phyloP scores from a whole-genome alignment of 2,113 vertebrate species.

The Siniperca knerii region DNA sequence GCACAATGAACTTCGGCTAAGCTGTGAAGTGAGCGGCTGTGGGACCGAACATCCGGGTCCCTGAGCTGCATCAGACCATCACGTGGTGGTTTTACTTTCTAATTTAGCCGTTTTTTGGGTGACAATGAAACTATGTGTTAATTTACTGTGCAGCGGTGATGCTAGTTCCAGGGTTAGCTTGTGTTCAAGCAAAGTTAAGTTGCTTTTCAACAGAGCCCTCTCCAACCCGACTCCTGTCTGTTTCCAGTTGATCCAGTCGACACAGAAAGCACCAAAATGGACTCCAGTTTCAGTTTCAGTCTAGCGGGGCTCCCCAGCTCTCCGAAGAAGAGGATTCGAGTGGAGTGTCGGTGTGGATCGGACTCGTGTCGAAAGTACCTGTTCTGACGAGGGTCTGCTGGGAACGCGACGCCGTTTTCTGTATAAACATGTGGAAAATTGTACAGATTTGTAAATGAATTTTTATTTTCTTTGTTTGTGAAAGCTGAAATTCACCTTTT shows the following conservation, averaged over 20 bases:
- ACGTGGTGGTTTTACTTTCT: too few relatives aligned
- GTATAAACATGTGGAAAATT: conserved; percentile 18
- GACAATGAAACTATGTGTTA: too few relatives aligned
- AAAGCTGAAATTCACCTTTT: background rate
- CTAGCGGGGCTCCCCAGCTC: conserved; percentile 85
- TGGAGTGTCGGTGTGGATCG: conserved; percentile 92
- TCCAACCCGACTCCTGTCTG: conserved; percentile 2
- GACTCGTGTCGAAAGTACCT: conserved; percentile 90
- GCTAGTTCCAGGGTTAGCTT: too few relatives aligned
- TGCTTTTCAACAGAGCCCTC: too few relatives aligned
- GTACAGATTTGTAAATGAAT: conserved; percentile 36
- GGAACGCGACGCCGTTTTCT: background rate
- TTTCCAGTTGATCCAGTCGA: conserved; percentile 90
- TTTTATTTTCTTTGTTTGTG: background rate
- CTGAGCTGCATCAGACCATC: too few relatives aligned
- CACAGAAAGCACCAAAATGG: conserved; percentile 92
- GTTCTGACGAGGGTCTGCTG: conserved; percentile 80
- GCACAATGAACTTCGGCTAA: too few relatives aligned
- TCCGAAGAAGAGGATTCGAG: conserved; percentile 88
- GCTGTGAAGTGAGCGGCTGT: too few relatives aligned
- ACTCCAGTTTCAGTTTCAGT: conserved; percentile 90
- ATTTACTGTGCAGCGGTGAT: too few relatives aligned
- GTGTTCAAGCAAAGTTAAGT: background rate
- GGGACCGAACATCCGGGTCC: too few relatives aligned
- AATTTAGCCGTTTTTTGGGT: too few relatives aligned